Conservation (phyloP, 37 sponge, comb jelly and placozoan genomes). For the Amphimedon queenslandica region DNA sequence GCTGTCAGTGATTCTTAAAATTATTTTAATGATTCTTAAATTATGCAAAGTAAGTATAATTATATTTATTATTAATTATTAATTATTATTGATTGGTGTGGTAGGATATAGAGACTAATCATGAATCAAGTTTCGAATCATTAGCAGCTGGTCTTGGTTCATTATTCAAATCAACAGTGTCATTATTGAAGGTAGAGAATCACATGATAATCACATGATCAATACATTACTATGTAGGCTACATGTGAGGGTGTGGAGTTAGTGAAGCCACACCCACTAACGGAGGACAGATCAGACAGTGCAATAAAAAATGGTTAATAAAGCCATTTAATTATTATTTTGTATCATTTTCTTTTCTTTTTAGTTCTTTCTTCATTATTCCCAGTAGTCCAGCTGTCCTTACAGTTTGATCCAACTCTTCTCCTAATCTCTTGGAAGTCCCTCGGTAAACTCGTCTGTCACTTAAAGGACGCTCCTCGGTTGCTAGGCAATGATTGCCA, state of each 20-base stretch:
- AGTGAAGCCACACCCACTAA: neutral
- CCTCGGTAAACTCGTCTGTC: constrained; percentile 23
- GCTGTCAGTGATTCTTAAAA: too few species aligned
- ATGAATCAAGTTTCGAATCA: neutral
- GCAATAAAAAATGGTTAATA: neutral
- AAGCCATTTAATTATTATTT: too few species aligned
- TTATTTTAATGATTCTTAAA: too few species aligned
- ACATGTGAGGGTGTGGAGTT: neutral
- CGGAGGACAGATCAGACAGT: neutral
- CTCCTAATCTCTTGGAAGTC: constrained; percentile 18
- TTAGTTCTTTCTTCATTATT: constrained; percentile 1
- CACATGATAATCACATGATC: neutral
- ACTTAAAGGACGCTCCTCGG: neutral
- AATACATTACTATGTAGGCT: neutral
- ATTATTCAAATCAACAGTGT: constrained; percentile 23
- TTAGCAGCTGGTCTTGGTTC: constrained; percentile 1
- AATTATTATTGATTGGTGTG: too few species aligned
- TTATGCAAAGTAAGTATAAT: too few species aligned
- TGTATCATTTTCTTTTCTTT: neutral
- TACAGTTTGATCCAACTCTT: constrained; percentile 55
- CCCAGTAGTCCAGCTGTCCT: neutral
- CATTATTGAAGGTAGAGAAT: constrained; percentile 30
- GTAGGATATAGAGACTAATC: constrained; percentile 14
- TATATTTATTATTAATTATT: too few species aligned
- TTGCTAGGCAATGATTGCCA: neutral